Percentiles rank a stretch among this genome's conserved stretches.
Conservation (phyloP, 2,113 vertebrate genomes). For the Lethenteron reissneri region DNA sequence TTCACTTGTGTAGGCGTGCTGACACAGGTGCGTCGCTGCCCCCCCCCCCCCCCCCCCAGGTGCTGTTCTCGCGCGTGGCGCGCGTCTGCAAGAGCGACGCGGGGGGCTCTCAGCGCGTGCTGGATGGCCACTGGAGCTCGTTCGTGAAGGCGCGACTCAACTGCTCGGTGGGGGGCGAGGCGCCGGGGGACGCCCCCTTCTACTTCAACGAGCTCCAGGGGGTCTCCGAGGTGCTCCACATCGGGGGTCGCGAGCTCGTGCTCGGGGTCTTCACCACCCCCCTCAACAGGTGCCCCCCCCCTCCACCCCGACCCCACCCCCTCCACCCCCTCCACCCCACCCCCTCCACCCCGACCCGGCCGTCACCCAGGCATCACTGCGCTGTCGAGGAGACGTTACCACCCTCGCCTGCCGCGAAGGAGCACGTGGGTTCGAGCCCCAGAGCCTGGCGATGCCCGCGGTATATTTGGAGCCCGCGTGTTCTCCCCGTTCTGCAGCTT, state of each 20-base stretch:
- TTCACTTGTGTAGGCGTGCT: no score
- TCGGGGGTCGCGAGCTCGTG: conserved; percentile 63
- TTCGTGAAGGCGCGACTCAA: conserved; percentile 87
- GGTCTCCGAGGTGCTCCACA: conserved; percentile 51
- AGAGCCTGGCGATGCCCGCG: no score
- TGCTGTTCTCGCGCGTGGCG: conserved; percentile 68
- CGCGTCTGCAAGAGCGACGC: conserved; percentile 71
- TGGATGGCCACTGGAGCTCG: conserved; percentile 94
- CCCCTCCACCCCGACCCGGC: no score
- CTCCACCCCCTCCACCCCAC: background rate
- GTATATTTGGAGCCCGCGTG: no score
- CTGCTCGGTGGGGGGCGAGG: conserved; percentile 46
- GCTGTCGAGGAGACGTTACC: no score
- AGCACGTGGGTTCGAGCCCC: no score
- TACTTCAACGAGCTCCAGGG: conserved; percentile 91
- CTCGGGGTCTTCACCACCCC: conserved; percentile 76
- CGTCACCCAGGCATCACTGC: no score
- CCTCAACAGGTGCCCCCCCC: conserved; percentile 50
- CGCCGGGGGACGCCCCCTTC: conserved; percentile 65
- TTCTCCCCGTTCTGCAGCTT: no score
- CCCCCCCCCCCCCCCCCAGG: conserved; percentile 21
- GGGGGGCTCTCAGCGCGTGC: conserved; percentile 71
- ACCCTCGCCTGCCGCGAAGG: no score
- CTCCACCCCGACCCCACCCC: no score
- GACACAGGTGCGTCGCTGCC: background rate